Base-by-base conservation (phyloP, 2,888 invertebrate species). In the Lampropteryx suffumata region DNA sequence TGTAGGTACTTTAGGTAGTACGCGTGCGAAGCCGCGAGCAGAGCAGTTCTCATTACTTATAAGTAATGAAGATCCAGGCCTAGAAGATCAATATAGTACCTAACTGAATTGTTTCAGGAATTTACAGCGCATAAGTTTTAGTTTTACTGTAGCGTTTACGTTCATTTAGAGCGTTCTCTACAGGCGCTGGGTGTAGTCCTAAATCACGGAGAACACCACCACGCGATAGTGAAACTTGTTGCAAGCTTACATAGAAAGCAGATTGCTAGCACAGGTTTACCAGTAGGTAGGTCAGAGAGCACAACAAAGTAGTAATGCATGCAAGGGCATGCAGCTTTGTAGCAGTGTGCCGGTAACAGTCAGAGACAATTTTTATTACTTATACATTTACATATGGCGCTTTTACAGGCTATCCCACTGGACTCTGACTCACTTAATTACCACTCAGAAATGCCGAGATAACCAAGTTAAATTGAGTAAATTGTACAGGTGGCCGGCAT, bases 391-490 rank as follows among this genome's bases (percentile, higher is more conserved):
- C n/a, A n/a, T n/a, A 46, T 46, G 28, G 9, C n/a, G 14, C 8
- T 28, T 33, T 9, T 9, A 21, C 41, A 17, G 32, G 40, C 55
- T 45, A 59, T 67, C 72, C 71, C 71, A 53, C 64, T 64, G 72
- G 64, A 69, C 60, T 58, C 71, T 64, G 67, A 71, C 66, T 73
- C 75, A 68, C 70, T 71, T 77, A 82, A 81, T 81, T 80, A 79
- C 65, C 71, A 65, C 62, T 72, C 73, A 69, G 55, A 79, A 77
- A 76, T 76, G 75, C 71, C 66, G 59, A 77, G 69, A 76, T 78
- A 76, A 82, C 80, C 78, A 82, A 82, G 72, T 78, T 78, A 79
- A 82, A 84, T 82, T 80, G 78, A 73, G 75, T 76, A 79, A 82
- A 82, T 79, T 80, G 48, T 33, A 72, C 78, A 79, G 82, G 79